phyloP scores from a whole-genome alignment of 1,140 invertebrate genomes.

The Hyles vespertilio region DNA sequence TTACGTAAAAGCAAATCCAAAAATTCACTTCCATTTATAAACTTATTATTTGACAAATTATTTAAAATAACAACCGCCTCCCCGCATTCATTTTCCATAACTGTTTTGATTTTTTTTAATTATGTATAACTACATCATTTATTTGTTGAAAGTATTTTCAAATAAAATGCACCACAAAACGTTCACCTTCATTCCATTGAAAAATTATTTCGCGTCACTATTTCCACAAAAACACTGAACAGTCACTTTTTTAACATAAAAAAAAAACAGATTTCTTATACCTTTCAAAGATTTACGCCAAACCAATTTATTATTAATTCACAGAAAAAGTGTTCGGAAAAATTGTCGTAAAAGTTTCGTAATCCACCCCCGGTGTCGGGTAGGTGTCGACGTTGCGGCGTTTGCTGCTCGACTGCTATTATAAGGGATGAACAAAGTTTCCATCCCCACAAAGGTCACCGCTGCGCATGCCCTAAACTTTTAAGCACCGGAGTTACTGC shows the following conservation, averaged over 20 bases:
- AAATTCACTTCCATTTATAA: slow-evolving; percentile 71
- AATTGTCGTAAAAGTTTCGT: slow-evolving; percentile 54
- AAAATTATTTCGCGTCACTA: background rate
- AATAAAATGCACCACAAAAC: slow-evolving; percentile 3
- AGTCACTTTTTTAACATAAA: background rate
- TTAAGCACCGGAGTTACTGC: background rate
- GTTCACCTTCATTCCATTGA: slow-evolving; percentile 5
- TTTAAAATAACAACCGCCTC: slow-evolving; percentile 41
- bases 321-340: background rate
- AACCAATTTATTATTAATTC: background rate
- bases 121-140: slow-evolving; percentile 1
- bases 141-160: slow-evolving; percentile 3
- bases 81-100: slow-evolving; percentile 55
- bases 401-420: slow-evolving; percentile 35
- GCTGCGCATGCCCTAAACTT: slow-evolving; percentile 46
- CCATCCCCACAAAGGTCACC: slow-evolving; percentile 22
- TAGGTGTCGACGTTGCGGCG: slow-evolving; percentile 33
- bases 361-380: slow-evolving; percentile 10
- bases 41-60: slow-evolving; percentile 29
- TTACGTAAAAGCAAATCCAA: slow-evolving; percentile 48
- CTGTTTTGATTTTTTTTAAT: slow-evolving; percentile 26
- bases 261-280: background rate
- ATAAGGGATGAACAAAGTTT: slow-evolving; percentile 45
- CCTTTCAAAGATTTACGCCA: background rate
- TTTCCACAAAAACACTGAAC: too few species aligned